Base-by-base conservation (phyloP, 2,888 invertebrate genomes). In the Nasonovia ribisnigri region DNA sequence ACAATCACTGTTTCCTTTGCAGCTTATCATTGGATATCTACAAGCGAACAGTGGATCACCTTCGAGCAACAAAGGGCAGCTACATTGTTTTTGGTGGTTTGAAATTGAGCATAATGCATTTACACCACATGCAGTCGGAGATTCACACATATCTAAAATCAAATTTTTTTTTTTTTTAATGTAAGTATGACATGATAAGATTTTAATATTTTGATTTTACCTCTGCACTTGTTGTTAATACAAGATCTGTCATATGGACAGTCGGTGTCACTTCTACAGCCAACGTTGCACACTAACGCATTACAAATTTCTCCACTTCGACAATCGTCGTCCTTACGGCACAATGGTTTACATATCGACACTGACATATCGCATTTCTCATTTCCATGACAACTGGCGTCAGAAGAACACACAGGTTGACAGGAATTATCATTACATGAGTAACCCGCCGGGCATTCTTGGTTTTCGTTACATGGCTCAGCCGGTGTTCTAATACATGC, bases 241-340 rank as follows among this genome's bases (percentile, higher is more conserved):
- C 99, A 99, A n/a, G 97, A 96, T 94, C 97, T 96, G 95, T 97
- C 96, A 92, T 96, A 96, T 1, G 97, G 96, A 95, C 99, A 99
- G 90, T 98, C 97, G 6, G 97, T 96, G 95, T 98, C 97, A 20
- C 97, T 97, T 95, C 98, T 97, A 95, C 99, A 99, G 88, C 99
- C 99, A 84, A 97, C 96, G 24, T 97, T 96, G 95, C 99, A 99
- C 94, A 97, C 97, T 54, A 98, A 96, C 51, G 97, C 97, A 95
- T 98, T 97, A 95, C 98, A 99, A 92, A 98, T 97, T 96, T 98
- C 98, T 77, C 98, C 98, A 95, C 97, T 97, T 91, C 98, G 97
- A 95, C 99, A 99, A 95, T 98, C 98, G 95, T 97, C 97, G 95
- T 98, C 98, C 92, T 97, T 97, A 91, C 98, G 97, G 95, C 98